These are phyloP conservation scores for Alfaro cultratus DNA, from an alignment of 2,797 vertebrate genomes.

Conservation along the genomic window DNA sequence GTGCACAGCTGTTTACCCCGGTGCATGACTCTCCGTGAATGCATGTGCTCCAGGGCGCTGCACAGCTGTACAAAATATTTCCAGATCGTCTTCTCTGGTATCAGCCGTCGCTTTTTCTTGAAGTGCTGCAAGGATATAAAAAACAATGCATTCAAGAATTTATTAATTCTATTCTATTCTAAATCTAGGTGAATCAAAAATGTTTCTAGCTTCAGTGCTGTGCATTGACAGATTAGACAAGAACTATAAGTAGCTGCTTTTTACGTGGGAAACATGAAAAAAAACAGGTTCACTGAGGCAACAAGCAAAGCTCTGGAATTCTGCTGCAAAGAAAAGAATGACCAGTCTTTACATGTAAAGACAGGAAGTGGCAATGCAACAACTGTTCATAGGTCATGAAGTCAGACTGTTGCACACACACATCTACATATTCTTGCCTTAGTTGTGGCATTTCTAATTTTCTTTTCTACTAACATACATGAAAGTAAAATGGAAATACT, in stretches of 20 bases:
- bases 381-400: too few species aligned
- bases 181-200: not conserved
- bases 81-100: slow-evolving; percentile 96
- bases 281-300: not conserved
- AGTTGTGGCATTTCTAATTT: not conserved
- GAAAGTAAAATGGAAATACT: not conserved
- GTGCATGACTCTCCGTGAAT: slow-evolving; percentile 95
- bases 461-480: not conserved
- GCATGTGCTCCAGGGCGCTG: slow-evolving; percentile 96
- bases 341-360: too few species aligned
- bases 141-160: not conserved
- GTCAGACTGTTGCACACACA: too few species aligned
- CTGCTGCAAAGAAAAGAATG: not conserved
- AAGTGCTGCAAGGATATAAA: slow-evolving; percentile 84
- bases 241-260: too few species aligned
- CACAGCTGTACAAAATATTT: slow-evolving; percentile 98
- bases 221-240: not conserved
- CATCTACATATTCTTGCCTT: too few species aligned
- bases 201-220: not conserved
- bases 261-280: not conserved
- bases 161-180: not conserved
- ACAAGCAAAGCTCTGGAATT: not conserved
- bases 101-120: slow-evolving; percentile 94
- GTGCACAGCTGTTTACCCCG: slow-evolving; percentile 80
- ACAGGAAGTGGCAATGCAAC: too few species aligned